Base-by-base conservation (phyloP, 2,113 vertebrate species). In the Agelaius phoeniceus region DNA sequence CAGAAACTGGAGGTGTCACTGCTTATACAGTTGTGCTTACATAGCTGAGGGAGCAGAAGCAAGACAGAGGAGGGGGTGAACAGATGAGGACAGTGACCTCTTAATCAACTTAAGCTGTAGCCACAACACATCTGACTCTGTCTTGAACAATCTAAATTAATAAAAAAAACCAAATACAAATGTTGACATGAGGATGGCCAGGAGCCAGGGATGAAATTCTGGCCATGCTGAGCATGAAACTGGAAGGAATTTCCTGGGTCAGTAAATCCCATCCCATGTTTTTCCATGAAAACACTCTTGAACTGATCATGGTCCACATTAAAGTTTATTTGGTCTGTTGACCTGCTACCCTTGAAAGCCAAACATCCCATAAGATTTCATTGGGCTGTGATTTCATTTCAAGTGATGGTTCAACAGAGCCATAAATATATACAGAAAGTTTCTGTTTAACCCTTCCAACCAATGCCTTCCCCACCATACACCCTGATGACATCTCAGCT, bases 71-170 rank as follows among this genome's bases (percentile, higher is more conserved):
- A 78, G 27, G 15, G 27, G 6, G 9, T 80, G 48, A 84, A 52
- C 22, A 63, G 46, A 58, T n/a, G 44, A 77, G 59, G 65, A 94
- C 55, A 89, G 15, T 1, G 5, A 89, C 55, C 76, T 86, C 84
- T 91, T 84, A 89, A 91, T 89, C 55, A 77, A 77, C 20, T 71
- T 92, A 84, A 89, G 46, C 76, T 94, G 81, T 83, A 87, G 49
- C 41, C 33, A 67, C 84, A 96, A 61, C 44, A 91, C 41, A 85
- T 94, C 61, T 89, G 62, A 87, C 44, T 91, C 52, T 31, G 17
- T 52, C 18, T 22, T 52, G 52, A 89, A 72, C 19, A 84, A 61
- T 75, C 76, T 63, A 87, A 91, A 93, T 93, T 89, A 11, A 74
- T 67, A 80, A 39, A 49, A 93, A 92, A 13, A 27, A 2, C 1